phyloP scores from a whole-genome alignment of 1,140 invertebrate species.

The Drosophila nigromelanica region DNA sequence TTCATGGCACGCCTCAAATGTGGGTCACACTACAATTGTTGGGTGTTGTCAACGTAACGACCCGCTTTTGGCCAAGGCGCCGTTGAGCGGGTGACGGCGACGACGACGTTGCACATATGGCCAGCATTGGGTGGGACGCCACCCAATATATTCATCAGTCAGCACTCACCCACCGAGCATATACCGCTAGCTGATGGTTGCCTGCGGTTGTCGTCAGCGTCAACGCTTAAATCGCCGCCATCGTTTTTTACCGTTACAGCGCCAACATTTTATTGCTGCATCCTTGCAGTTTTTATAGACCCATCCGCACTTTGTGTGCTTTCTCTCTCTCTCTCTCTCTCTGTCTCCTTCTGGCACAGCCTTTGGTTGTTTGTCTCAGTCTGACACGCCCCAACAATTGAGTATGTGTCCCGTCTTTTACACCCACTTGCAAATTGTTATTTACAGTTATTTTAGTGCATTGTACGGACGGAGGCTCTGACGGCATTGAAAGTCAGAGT shows the following conservation, averaged over 20 bases:
- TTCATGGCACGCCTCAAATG: conserved; percentile 68
- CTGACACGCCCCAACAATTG: conserved; percentile 67
- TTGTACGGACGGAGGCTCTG: conserved; percentile 52
- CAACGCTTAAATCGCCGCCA: conserved; percentile 57
- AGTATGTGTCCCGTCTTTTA: conserved; percentile 53
- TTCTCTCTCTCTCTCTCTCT: conserved; percentile 3
- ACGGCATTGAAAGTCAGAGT: conserved; percentile 53
- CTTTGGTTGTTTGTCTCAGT: conserved; percentile 25
- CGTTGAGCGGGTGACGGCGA: conserved; percentile 13
- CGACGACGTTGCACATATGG: conserved; percentile 36
- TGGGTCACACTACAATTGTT: conserved; percentile 72
- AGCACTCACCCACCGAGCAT: no score
- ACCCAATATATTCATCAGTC: neutral
- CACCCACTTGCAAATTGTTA: conserved; percentile 77
- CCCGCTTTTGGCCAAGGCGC: conserved; percentile 70
- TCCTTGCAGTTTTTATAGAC: conserved; percentile 80
- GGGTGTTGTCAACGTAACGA: conserved; percentile 78
- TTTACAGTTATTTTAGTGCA: conserved; percentile 81
- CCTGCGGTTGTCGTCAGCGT: conserved; percentile 42
- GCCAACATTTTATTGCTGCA: conserved; percentile 77
- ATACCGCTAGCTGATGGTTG: conserved; percentile 2
- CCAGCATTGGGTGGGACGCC: conserved; percentile 23
- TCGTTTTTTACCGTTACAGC: conserved; percentile 49
- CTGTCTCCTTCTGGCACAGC: neutral
- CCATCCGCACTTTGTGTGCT: conserved; percentile 52